Percentiles rank a stretch among this genome's conserved stretches.
These are phyloP conservation scores for Dynastes tityus DNA, from an alignment of 2,888 invertebrate species.

Conservation along the genomic window DNA sequence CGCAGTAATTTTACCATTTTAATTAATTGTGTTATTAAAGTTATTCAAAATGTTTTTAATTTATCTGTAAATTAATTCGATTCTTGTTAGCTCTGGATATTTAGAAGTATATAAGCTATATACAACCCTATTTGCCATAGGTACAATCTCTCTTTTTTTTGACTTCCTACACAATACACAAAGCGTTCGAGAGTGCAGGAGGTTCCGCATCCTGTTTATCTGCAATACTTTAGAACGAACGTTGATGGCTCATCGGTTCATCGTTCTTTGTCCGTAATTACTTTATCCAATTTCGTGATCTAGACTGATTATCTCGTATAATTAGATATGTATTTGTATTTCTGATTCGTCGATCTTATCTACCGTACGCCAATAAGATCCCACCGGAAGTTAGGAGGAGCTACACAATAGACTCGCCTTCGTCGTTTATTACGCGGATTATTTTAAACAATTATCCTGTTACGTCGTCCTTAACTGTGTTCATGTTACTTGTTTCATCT, in stretches of 20 bases:
- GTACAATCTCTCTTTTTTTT: constrained; percentile 5
- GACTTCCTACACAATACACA: constrained; percentile 10
- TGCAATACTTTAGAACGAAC: constrained; percentile 19
- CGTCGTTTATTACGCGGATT: constrained; percentile 45
- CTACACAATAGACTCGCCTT: constrained; percentile 54
- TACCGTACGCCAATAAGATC: constrained; percentile 62
- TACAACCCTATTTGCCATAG: background rate
- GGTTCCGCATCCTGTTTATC: constrained; percentile 29
- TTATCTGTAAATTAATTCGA: too few relatives aligned
- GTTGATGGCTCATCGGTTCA: constrained; percentile 12
- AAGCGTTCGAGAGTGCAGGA: constrained; percentile 16
- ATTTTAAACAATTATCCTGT: constrained; percentile 44
- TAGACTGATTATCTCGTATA: constrained; percentile 37
- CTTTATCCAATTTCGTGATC: constrained; percentile 47
- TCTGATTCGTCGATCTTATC: constrained; percentile 62
- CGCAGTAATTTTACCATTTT: too few relatives aligned
- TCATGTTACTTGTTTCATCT: constrained; percentile 12
- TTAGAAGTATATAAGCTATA: background rate
- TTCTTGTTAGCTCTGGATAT: too few relatives aligned
- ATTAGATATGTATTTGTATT: constrained; percentile 48
- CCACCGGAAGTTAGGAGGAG: constrained; percentile 61
- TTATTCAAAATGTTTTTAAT: too few relatives aligned
- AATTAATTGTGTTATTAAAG: too few relatives aligned
- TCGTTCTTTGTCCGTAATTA: constrained; percentile 19
- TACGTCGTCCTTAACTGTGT: constrained; percentile 37